Evolutionary conservation across 2,888 invertebrate genomes (phyloP), one percentile per base, ranked within the genome.

Genomic region (Drosophila ustulata): DNA sequence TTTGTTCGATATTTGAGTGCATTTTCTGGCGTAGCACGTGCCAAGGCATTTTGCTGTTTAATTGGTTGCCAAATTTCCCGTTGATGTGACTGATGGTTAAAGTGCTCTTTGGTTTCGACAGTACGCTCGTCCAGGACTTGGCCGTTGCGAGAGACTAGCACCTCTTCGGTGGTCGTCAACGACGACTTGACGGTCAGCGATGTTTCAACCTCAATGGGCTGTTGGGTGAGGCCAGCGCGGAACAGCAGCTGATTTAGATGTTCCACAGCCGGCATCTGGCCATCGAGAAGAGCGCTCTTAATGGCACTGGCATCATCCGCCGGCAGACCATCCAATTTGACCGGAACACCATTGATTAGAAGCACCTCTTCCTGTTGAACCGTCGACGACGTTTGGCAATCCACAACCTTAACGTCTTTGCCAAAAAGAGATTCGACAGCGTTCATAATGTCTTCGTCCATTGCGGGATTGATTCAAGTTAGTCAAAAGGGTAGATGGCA

Each of bases 361-460:
- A 96, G 92, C 61, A 95, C 94, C 91, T 96, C 96, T 89, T 96
- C 96, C 89, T 95, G 95, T 66, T 94, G 94, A 61, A 95, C 94
- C 62, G 94, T 94, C n/a, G 95, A 95, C 74, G 95, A 95, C 85
- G 95, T 95, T 90, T 95, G 95, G 90, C 95, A 95, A 91, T 96
- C 95, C 66, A 96, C 94, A 71, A 96, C 95, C 92, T 95, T 94
- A 30, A 94, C 95, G 70, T 95, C 95, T 78, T 95, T 95, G 67
- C 96, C 96, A 73, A 95, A 94, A 78, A 96, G 94, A 75, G 95
- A 95, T 91, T 96, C 95, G 68, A 96, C 96, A 70, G 95, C 95
- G 87, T 95, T 95, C 89, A 95, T 94, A 79, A 96, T 95, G 92
- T 96, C 95, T 91, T 95, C 95, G 92, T 96, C 95, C 95, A 95